Evolutionary conservation across 2,113 vertebrate species (phyloP).

Genomic region (Macrotis lagotis): DNA sequence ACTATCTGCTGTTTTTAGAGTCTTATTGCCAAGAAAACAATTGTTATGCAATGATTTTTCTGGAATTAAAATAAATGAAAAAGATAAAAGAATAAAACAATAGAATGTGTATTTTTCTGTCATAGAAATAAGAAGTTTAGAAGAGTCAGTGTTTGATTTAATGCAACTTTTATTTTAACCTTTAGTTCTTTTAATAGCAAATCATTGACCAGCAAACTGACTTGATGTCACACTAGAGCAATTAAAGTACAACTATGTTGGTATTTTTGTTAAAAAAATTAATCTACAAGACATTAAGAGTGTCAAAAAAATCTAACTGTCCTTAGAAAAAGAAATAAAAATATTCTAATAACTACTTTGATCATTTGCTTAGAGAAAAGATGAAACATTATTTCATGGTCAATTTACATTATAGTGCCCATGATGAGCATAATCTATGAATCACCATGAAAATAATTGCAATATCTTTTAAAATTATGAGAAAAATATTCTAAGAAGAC

Average conservation of each 20-base stretch:
- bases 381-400: background rate
- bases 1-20: background rate
- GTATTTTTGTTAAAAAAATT: background rate
- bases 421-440: background rate
- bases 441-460: background rate
- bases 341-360: background rate
- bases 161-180: background rate
- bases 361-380: background rate
- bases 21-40: background rate
- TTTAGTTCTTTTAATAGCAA: background rate
- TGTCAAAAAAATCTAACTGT: background rate
- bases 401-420: background rate
- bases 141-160: background rate
- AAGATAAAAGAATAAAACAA: background rate
- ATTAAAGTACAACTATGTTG: background rate
- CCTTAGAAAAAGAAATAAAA: background rate
- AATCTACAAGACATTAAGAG: background rate
- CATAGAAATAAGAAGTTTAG: background rate
- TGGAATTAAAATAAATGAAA: background rate
- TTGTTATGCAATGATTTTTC: background rate
- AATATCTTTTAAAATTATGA: background rate
- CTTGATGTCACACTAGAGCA: background rate
- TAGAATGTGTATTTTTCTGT: background rate
- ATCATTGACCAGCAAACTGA: background rate
- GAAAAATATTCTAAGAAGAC: background rate